Percentiles rank a stretch among this genome's conserved stretches.
Conservation (phyloP, 2,888 invertebrate genomes). For the Caradrina clavipalpis region DNA sequence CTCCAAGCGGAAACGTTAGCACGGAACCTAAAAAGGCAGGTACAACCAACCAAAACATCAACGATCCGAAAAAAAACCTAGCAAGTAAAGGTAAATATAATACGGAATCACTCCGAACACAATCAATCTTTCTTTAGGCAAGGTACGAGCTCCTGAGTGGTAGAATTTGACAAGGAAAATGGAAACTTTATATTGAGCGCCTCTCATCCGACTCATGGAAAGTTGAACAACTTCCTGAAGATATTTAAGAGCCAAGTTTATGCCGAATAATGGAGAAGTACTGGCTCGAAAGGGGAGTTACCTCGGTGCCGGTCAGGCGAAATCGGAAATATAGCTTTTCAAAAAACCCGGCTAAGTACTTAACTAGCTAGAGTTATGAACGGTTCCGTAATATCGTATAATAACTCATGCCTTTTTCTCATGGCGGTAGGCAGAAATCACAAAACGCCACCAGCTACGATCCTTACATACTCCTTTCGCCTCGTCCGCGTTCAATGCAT, state of each 20-base stretch:
- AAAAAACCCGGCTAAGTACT: no score
- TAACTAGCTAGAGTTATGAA: no score
- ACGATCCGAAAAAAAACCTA: conserved; percentile 5
- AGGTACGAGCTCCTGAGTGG: conserved; percentile 50
- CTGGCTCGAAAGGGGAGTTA: conserved; percentile 26
- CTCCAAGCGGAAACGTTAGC: no score
- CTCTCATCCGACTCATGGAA: conserved; percentile 67
- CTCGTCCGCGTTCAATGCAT: no score
- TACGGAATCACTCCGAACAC: conserved; percentile 27
- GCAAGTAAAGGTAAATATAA: conserved; percentile 8
- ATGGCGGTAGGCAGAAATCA: no score
- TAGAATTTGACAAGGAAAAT: conserved; percentile 71
- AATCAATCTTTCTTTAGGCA: conserved; percentile 55
- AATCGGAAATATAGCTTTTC: not conserved
- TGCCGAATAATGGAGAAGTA: conserved; percentile 46
- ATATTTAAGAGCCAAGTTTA: conserved; percentile 79
- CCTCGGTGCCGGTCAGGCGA: conserved; percentile 6
- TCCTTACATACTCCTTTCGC: no score
- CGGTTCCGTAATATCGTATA: no score
- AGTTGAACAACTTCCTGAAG: conserved; percentile 63
- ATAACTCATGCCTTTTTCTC: no score
- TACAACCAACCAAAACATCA: not conserved
- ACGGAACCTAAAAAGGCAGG: conserved; percentile 1
- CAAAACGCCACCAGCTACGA: no score
- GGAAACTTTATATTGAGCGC: conserved; percentile 75